These are phyloP conservation scores for Zygaena filipendulae DNA, from an alignment of 2,888 invertebrate genomes.

Conservation along the genomic window DNA sequence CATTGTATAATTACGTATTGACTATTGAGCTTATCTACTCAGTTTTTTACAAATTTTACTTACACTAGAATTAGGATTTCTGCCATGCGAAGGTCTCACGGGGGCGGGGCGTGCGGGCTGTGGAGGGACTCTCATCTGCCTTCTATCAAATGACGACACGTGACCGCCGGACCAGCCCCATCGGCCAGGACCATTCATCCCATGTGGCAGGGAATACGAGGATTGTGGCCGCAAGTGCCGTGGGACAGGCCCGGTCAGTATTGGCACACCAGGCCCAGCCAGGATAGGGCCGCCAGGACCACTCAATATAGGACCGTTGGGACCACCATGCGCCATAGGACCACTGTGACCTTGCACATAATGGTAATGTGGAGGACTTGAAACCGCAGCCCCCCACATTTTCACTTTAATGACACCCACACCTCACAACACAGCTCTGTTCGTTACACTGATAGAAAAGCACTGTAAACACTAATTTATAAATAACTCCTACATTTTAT, in stretches of 20 bases:
- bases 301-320: slow-evolving; percentile 43
- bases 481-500: too few species aligned
- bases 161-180: slow-evolving; percentile 67
- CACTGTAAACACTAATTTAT: slow-evolving; percentile 5
- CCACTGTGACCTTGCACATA: slow-evolving; percentile 49
- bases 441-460: too few species aligned
- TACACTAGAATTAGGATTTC: slow-evolving; percentile 39
- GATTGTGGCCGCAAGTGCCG: slow-evolving; percentile 54
- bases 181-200: slow-evolving; percentile 63
- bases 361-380: slow-evolving; percentile 55
- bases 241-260: slow-evolving; percentile 42
- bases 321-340: slow-evolving; percentile 39
- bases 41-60: too few species aligned
- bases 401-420: slow-evolving; percentile 36
- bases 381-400: slow-evolving; percentile 63
- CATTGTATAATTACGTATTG: too few species aligned
- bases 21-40: too few species aligned
- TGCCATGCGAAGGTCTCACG: slow-evolving; percentile 39
- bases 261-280: slow-evolving; percentile 44
- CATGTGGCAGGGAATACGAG: slow-evolving; percentile 66
- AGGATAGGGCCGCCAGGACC: slow-evolving; percentile 38
- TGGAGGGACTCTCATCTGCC: slow-evolving; percentile 56
- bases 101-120: slow-evolving; percentile 55
- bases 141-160: slow-evolving; percentile 60
- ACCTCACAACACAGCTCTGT: slow-evolving; percentile 27